Base-by-base conservation (phyloP, 2,797 vertebrate genomes). In the Anableps anableps region DNA sequence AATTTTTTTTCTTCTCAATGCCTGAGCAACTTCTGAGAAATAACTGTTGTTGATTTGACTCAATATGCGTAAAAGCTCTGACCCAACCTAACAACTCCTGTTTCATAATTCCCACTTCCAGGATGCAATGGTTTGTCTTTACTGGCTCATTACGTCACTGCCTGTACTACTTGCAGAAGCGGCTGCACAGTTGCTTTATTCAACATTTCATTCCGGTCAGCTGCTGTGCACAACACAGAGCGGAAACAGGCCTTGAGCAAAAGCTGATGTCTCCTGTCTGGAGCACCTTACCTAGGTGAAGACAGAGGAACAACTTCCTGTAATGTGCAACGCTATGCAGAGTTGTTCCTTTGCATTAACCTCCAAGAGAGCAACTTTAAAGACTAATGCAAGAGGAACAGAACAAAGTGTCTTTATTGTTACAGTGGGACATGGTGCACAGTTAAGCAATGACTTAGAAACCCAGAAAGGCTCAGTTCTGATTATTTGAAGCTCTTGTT, bases 31-130 rank as follows among this genome's bases (percentile, higher is more conserved):
- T 93, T 94, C 85, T 88, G 82, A 87, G 89, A 88, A 91, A 62
- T 72, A 79, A 82, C 83, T 84, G 86, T 83, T 86, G 64, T 73
- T 81, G 41, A 88, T 80, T 26, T 77, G 76, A 66, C 26, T 79
- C 41, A 78, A 83, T 74, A 50, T 92, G 83, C 80, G 84, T 88
- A 90, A 82, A 86, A 85, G 72, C 77, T 80, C 72, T 92, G 89
- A 79, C 86, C 77, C 84, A 92, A 90, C 82, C 75, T 80, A 88
- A 88, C 64, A n/a, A 89, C 19, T 80, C 10, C 75, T 82, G 78
- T 94, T 92, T 88, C 91, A 83, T 89, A 93, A 93, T 86, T 82
- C 83, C 66, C 10, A 43, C 79, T 92, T 89, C 85, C 85, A 88
- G 83, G 80, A 91, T 64, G 80, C 74, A 80, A 79, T 72, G 75